Evolutionary conservation across 2,113 vertebrate species (phyloP).

Genomic region (Mormyrus iriodes): DNA sequence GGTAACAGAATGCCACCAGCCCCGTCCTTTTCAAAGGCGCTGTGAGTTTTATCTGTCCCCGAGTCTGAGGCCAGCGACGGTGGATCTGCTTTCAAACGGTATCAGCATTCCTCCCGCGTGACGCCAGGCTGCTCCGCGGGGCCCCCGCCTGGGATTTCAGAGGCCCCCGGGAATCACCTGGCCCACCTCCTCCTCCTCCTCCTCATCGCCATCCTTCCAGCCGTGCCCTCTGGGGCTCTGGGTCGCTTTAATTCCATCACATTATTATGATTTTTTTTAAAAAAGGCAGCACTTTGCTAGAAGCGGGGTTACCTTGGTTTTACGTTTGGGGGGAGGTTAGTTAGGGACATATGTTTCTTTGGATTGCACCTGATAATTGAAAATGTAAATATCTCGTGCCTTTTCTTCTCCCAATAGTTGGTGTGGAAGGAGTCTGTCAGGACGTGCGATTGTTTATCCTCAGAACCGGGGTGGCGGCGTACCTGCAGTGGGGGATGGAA

Average conservation of each 20-base stretch:
- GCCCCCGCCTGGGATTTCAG: background rate
- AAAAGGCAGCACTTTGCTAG: background rate
- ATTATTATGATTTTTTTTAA: background rate
- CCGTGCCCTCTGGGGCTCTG: background rate
- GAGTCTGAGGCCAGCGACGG: conserved; percentile 53
- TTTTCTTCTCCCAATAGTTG: no score
- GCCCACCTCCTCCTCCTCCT: background rate
- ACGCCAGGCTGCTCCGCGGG: conserved; percentile 26
- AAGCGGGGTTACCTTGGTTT: background rate
- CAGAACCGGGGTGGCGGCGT: no score
- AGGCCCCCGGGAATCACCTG: conserved; percentile 18
- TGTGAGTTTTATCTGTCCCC: conserved; percentile 62
- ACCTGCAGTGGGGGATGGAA: no score
- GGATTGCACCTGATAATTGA: no score
- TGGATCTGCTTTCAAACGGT: conserved; percentile 62
- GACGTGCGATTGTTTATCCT: no score
- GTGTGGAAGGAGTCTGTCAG: no score
- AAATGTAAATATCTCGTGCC: no score
- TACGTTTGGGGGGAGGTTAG: background rate
- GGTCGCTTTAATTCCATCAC: background rate
- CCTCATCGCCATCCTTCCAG: conserved; percentile 23
- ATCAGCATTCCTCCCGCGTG: conserved; percentile 40
- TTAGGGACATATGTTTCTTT: no score
- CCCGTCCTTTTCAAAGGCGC: conserved; percentile 67
- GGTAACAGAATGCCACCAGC: conserved; percentile 52